phyloP scores from a whole-genome alignment of 2,797 vertebrate genomes.

The Momotus momota region DNA sequence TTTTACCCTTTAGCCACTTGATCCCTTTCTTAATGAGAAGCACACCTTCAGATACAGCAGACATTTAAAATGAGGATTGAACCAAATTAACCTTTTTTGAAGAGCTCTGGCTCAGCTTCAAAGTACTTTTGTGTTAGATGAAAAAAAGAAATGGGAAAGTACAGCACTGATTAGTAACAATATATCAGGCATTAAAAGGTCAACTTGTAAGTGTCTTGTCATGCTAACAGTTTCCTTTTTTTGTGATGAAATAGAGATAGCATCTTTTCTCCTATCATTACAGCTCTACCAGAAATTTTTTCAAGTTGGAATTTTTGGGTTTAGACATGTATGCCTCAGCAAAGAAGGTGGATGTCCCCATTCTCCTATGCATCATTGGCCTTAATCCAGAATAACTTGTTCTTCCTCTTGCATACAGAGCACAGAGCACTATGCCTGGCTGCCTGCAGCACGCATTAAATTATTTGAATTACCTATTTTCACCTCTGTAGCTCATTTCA shows the following conservation, averaged over 20 bases:
- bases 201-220: slow-evolving; percentile 1
- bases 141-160: neutral
- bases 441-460: neutral
- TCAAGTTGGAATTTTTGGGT: neutral
- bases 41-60: slow-evolving; percentile 24
- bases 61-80: slow-evolving; percentile 22
- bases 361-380: neutral
- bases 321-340: neutral
- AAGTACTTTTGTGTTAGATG: neutral
- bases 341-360: neutral
- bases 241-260: neutral
- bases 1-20: neutral
- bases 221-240: neutral
- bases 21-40: slow-evolving; percentile 6
- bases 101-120: neutral
- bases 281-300: neutral
- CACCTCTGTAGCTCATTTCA: neutral
- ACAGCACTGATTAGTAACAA: neutral
- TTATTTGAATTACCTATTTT: neutral
- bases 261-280: neutral
- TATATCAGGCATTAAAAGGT: slow-evolving; percentile 17
- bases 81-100: slow-evolving; percentile 26
- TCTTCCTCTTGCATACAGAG: neutral
- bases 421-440: neutral
- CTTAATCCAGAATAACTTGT: neutral